These are phyloP conservation scores for Spisula subtruncata DNA, from an alignment of 2,888 invertebrate genomes.

Conservation along the genomic window DNA sequence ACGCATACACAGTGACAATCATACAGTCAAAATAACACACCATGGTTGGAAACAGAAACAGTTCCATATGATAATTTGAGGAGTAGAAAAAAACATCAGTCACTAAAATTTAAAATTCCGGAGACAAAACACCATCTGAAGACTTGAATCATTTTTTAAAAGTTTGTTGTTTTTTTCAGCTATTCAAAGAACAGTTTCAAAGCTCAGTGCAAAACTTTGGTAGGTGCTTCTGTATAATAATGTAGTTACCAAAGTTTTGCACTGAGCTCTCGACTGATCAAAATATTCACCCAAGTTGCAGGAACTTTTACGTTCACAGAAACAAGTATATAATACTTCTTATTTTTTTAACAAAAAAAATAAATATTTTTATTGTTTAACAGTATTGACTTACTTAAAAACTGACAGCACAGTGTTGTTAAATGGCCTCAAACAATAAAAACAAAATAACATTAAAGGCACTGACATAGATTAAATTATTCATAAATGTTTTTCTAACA, in stretches of 20 bases:
- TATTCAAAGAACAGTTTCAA: not conserved
- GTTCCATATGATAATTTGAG: not conserved
- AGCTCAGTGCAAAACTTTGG: no score
- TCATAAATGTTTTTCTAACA: slow-evolving; percentile 2
- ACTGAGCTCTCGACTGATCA: no score
- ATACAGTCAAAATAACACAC: not conserved
- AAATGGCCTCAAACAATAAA: not conserved
- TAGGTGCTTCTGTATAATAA: no score
- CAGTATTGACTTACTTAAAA: not conserved
- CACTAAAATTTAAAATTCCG: slow-evolving; percentile 21
- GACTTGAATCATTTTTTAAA: not conserved
- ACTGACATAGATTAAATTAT: not conserved
- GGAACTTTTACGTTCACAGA: not conserved
- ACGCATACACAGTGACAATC: not conserved
- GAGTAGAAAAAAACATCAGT: not conserved
- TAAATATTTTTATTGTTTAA: not conserved
- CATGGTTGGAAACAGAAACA: not conserved
- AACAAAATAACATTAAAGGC: slow-evolving; percentile 1
- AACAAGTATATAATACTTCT: not conserved
- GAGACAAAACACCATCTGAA: not conserved
- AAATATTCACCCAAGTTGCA: not conserved
- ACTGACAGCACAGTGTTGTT: not conserved
- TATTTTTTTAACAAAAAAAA: not conserved
- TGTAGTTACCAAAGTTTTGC: no score
- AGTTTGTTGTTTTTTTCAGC: not conserved